Conservation (phyloP, 2,888 invertebrate species). For the Machimus atricapillus region DNA sequence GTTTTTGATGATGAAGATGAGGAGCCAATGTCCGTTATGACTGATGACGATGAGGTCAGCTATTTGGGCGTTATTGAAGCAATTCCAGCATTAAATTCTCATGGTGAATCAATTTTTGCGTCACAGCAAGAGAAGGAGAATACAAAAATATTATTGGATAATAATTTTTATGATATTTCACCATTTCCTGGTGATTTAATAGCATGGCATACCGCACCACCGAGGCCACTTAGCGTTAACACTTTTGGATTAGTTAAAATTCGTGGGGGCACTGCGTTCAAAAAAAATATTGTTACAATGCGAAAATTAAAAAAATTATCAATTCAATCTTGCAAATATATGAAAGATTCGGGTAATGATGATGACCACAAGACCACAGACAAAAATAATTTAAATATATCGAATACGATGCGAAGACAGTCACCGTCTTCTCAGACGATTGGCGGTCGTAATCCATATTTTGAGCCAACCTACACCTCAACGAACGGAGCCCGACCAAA, state of each 20-base stretch:
- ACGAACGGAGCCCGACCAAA: background rate
- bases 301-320: conserved; percentile 19
- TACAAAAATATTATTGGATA: background rate
- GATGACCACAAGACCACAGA: background rate
- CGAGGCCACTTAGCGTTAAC: conserved; percentile 40
- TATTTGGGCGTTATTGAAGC: background rate
- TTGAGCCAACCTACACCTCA: background rate
- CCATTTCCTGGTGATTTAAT: background rate
- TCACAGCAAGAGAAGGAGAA: conserved; percentile 26
- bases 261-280: conserved; percentile 37
- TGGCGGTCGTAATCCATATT: background rate
- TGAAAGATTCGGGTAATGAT: background rate
- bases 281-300: conserved; percentile 32
- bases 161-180: background rate
- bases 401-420: background rate
- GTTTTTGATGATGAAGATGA: too few species aligned
- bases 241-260: conserved; percentile 41
- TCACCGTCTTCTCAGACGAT: background rate
- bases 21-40: background rate
- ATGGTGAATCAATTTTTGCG: background rate
- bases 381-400: background rate
- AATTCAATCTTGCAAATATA: background rate
- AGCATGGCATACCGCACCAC: conserved; percentile 39
- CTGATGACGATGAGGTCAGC: background rate
- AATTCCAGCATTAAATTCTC: background rate